These are phyloP conservation scores for Cydia amplana DNA, from an alignment of 1,140 invertebrate species.

Conservation along the genomic window DNA sequence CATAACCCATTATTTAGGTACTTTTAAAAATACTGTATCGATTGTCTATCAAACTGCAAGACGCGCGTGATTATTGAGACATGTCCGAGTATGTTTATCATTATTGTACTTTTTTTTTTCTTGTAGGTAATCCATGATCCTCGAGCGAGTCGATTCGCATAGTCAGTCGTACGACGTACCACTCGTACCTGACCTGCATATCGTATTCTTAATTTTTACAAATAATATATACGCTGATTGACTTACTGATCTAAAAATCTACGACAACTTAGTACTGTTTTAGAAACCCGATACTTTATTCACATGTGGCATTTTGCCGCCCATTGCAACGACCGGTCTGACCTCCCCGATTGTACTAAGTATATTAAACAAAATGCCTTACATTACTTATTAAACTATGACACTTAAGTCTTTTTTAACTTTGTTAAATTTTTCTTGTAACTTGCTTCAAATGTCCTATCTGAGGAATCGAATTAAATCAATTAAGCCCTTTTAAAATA, in stretches of 20 bases:
- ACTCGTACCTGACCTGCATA: too few relatives aligned
- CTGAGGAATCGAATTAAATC: background rate
- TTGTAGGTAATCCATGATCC: too few relatives aligned
- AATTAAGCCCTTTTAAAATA: background rate
- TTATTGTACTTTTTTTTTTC: too few relatives aligned
- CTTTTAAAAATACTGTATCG: too few relatives aligned
- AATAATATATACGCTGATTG: background rate
- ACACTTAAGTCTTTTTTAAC: background rate
- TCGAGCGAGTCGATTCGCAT: too few relatives aligned
- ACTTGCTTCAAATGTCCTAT: background rate
- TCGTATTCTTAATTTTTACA: too few relatives aligned
- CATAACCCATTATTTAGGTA: too few relatives aligned
- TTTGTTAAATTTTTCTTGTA: background rate
- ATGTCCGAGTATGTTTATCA: too few relatives aligned
- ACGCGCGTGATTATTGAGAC: too few relatives aligned
- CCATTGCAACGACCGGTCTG: slow-evolving; percentile 22
- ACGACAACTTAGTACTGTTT: background rate
- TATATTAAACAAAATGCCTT: background rate
- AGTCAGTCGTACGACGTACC: too few relatives aligned
- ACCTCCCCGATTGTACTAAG: background rate
- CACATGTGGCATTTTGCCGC: slow-evolving; percentile 25
- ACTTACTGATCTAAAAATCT: slow-evolving; percentile 4
- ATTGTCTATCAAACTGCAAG: too few relatives aligned
- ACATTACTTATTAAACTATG: background rate
- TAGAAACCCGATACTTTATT: slow-evolving; percentile 26